Base-by-base conservation (phyloP, 2,797 vertebrate genomes). In the Mus caroli region DNA sequence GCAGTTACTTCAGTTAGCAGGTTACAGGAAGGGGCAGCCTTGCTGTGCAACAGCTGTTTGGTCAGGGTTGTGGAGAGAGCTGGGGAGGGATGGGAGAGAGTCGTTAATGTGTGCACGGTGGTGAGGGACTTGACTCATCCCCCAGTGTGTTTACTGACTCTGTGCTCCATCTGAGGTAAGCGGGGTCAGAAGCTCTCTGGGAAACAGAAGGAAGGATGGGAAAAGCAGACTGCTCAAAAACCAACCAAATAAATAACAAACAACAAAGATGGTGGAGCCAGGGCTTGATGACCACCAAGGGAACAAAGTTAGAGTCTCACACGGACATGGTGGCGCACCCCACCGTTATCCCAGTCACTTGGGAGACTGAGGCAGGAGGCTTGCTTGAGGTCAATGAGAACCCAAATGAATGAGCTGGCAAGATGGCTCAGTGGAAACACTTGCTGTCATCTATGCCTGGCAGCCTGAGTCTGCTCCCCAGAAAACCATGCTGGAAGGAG, bases 51-150 rank as follows among this genome's bases (percentile, higher is more conserved):
- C 86, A 46, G 17, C 40, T 56, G 50, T 34, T 86, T 91, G 71
- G 34, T 91, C 56, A 91, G 75, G 79, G 58, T 64, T 87, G 52
- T 87, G 43, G 69, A 64, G 52, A 85, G 28, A 58, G 17, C 34
- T 92, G 40, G 50, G 31, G 50, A 56, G 31, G 50, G 20, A 52
- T 79, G 24, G 37, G 79, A 60, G 54, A 8, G 86, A 20, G 46
- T 78, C 90, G 34, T 92, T 89, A 26, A 43, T 52, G 46, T 86
- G 80, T 11, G 71, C 80, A 40, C 52, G 34, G 58, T 85, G 95
- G 87, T 85, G 26, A 84, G 40, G 26, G 82, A 82, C 91, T 96
- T 60, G 79, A 50, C 90, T 88, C 67, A 89, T 86, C 67, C 90
- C 79, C 26, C 40, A 91, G 54, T 60, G 67, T 40, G 56, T 92